phyloP scores from a whole-genome alignment of 2,113 vertebrate species.

The Nansenia antarctica region DNA sequence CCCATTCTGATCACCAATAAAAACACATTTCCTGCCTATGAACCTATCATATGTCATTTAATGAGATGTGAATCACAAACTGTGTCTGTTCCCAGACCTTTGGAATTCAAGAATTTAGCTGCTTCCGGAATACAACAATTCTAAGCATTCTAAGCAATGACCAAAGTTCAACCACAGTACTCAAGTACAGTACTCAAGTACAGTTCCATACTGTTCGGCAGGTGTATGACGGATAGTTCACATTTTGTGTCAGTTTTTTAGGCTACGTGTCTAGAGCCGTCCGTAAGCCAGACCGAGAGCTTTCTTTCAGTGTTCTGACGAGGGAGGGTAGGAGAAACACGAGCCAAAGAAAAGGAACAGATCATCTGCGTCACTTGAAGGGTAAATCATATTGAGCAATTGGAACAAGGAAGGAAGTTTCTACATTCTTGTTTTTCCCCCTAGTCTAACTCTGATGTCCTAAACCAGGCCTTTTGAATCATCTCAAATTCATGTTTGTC shows the following conservation, averaged over 20 bases:
- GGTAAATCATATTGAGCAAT: background rate
- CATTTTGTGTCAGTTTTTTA: slow-evolving; percentile 5
- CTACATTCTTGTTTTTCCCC: background rate
- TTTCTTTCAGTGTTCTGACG: background rate
- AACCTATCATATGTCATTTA: slow-evolving; percentile 68
- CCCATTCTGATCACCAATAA: slow-evolving; percentile 59
- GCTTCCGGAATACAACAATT: slow-evolving; percentile 25
- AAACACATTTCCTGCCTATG: slow-evolving; percentile 57
- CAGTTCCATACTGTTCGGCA: slow-evolving; percentile 22
- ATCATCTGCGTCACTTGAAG: background rate
- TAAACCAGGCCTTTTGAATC: too few species aligned
- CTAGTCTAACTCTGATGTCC: background rate
- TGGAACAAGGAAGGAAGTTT: background rate
- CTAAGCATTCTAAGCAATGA: slow-evolving; percentile 41
- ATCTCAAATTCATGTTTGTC: too few species aligned
- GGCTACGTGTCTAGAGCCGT: slow-evolving; percentile 5
- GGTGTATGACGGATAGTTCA: slow-evolving; percentile 19
- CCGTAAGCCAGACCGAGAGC: background rate
- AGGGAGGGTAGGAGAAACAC: background rate
- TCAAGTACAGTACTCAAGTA: slow-evolving; percentile 40
- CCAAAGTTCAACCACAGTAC: slow-evolving; percentile 20
- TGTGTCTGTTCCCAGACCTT: slow-evolving; percentile 67
- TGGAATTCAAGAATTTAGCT: slow-evolving; percentile 56
- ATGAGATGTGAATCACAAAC: slow-evolving; percentile 65
- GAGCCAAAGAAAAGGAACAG: background rate